Percentiles rank a stretch among this genome's conserved stretches.
Evolutionary conservation across 2,797 vertebrate species (phyloP).

Genomic region (Protonibea diacanthus): DNA sequence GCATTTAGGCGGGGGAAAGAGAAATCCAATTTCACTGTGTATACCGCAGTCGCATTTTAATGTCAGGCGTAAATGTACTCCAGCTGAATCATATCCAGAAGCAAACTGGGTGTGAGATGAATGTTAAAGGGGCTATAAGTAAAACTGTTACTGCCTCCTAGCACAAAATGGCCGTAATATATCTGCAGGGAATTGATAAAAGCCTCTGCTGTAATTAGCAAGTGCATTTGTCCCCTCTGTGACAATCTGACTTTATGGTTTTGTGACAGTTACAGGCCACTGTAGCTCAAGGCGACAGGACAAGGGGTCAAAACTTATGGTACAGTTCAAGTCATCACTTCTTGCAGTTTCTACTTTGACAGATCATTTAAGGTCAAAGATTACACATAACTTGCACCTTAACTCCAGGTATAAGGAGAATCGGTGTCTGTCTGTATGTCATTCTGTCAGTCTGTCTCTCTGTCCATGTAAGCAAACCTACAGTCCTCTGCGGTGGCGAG

Average conservation of each 20-base stretch:
- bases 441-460: conserved; percentile 44
- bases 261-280: conserved; percentile 21
- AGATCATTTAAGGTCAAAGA: conserved; percentile 39
- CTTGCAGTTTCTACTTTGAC: neutral
- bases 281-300: neutral
- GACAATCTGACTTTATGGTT: conserved; percentile 16
- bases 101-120: conserved; percentile 70
- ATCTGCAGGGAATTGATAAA: conserved; percentile 37
- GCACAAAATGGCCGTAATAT: conserved; percentile 27
- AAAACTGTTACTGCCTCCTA: conserved; percentile 43
- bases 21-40: conserved; percentile 77
- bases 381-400: conserved; percentile 3
- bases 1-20: conserved; percentile 63
- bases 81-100: conserved; percentile 73
- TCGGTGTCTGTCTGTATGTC: conserved; percentile 28
- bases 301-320: neutral
- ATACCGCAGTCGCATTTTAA: conserved; percentile 69
- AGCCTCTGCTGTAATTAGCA: conserved; percentile 43
- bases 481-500: conserved; percentile 41
- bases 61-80: conserved; percentile 75
- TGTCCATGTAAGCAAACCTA: conserved; percentile 43
- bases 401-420: conserved; percentile 19
- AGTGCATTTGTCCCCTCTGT: conserved; percentile 37
- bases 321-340: neutral
- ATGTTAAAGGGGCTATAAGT: conserved; percentile 65